Conservation (phyloP, 2,113 vertebrate genomes). For the Catagonus wagneri region DNA sequence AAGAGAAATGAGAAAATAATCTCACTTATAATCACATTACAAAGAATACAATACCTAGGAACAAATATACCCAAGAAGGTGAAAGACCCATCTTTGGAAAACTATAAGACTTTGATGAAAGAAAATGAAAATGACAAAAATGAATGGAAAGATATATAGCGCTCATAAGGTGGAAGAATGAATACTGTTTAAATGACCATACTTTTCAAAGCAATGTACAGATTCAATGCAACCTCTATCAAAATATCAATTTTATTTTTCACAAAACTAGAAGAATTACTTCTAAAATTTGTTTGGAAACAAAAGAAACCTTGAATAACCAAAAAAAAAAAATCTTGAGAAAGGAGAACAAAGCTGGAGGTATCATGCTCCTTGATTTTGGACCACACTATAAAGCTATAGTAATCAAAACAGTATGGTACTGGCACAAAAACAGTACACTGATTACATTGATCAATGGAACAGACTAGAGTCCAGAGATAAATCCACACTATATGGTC, state of each 20-base stretch:
- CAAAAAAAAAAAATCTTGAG: not conserved
- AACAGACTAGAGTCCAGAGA: not conserved
- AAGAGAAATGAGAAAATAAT: not conserved
- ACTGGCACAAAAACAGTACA: not conserved
- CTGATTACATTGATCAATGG: rapidly evolving
- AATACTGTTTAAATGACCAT: not conserved
- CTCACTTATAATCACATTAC: not conserved
- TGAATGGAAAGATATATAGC: not conserved
- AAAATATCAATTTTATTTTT: not conserved
- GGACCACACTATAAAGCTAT: not conserved
- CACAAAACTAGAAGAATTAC: not conserved
- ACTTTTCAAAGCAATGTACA: not conserved
- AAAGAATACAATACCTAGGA: not conserved
- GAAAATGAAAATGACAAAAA: not conserved
- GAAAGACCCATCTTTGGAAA: not conserved
- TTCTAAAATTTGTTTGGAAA: not conserved
- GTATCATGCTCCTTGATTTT: not conserved
- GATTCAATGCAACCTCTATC: not conserved
- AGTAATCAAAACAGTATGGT: not conserved
- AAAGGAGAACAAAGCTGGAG: not conserved
- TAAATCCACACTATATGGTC: not conserved
- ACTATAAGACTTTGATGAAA: not conserved
- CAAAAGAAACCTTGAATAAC: not conserved
- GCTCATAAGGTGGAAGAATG: not conserved
- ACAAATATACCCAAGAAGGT: not conserved